Evolutionary conservation across 2,113 vertebrate species (phyloP), one percentile per base, ranked within the genome.

Genomic region (Salvelinus alpinus): DNA sequence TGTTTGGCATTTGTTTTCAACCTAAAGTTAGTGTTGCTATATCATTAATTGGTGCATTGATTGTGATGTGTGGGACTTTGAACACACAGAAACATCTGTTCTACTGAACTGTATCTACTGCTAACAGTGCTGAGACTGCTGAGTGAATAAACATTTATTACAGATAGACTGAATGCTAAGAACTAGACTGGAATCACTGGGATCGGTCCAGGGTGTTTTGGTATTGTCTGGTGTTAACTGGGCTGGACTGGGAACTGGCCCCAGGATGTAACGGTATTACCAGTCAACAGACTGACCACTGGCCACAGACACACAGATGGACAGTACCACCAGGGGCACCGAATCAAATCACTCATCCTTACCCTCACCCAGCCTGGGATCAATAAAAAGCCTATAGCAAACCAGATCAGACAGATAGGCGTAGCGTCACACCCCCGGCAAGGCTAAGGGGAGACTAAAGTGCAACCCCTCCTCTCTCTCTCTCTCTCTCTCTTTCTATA

Each of bases 221-320:
- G 62, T 62, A 73, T 75, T 82, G 71, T 84, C 81, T 82, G 77
- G 74, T 79, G 66, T 69, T 66, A 70, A 71, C 68, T 74, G 76
- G 68, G 67, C 13, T 31, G 31, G 60, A 66, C 54, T 12, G 72
- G 57, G 69, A 59, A 71, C 38, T 13, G 4, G 62, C 70, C 76
- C 24, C 13, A 64, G 75, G 60, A 14, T 16, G 20, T 22, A 62
- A 62, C 59, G n/a, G 59, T 62, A 88, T 80, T 67, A 82, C 86
- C 80, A 78, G 66, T 67, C 5, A 34, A 70, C 86, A 24, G 82
- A 54, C 51, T 54, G 12, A 82, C 86, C 80, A 78, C 60, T 57
- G n/a, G 70, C 86, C 88, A 9, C 38, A 92, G 90, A 91, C 87
- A 85, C 87, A 85, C 16, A 92, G 90, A 91, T 86, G 82, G 83